Evolutionary conservation across 2,888 invertebrate species (phyloP), one percentile per base, ranked within the genome.

Genomic region (Prosopocoilus inquinatus): DNA sequence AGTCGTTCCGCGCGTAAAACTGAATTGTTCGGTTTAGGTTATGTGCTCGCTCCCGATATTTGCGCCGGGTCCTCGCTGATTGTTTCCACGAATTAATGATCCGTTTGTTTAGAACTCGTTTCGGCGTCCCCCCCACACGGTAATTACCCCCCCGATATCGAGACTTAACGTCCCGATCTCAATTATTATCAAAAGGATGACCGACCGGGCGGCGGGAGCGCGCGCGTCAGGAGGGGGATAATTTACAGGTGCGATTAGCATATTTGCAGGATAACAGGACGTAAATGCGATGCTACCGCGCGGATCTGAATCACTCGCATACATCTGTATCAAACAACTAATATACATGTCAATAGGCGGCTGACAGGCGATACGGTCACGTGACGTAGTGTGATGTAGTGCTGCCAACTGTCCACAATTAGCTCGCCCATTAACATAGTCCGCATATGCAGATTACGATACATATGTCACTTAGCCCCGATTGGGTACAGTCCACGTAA

Each of bases 391-490:
- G 61, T 67, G 67, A 67, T 67, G 55, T 64, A 66, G 60, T 65
- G 64, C 68, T 62, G 63, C 67, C 70, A 65, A 71, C 74, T 72
- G 72, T 71, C 73, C 69, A 69, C 73, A 73, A 72, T 73, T 73
- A 74, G 70, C 65, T 63, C 60, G 61, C 62, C 69, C 70, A 73
- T 74, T 74, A 74, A 70, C 73, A 70, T 73, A 72, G 68, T 70
- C 66, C 66, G 63, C 67, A 66, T 70, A 70, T 69, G 71, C 66
- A 69, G 65, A 72, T 71, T 67, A 63, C 61, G 58, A 45, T 50
- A 53, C 57, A 63, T 61, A 57, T 57, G 57, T 57, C 57, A 57
- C 49, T 53, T 53, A 52, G 52, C 35, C 44, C 44, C 41, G 41
- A 41, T 41, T 16, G 41, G 41, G 41, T 41, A 11, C 12, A 41